Conservation (phyloP, 53 echinoderm and acorn worm species). For the Actinopyga echinites region DNA sequence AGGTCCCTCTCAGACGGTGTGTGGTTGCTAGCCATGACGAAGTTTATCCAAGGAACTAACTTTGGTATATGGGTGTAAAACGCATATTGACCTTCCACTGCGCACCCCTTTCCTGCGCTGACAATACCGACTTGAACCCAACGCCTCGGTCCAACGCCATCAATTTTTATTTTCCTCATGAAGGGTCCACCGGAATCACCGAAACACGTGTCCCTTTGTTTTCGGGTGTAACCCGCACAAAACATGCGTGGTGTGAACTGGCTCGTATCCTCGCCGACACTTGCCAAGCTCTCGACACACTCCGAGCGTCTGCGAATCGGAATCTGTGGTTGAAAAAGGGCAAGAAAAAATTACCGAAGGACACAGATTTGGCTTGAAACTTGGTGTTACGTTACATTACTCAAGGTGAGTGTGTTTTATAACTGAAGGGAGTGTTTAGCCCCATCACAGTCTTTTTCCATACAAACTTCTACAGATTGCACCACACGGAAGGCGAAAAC, state of each 20-base stretch:
- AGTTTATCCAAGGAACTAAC: conserved; percentile 83
- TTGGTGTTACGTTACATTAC: no score
- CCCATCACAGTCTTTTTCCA: no score
- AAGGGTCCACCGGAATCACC: conserved; percentile 97
- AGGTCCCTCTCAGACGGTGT: conserved; percentile 70
- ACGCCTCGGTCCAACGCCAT: conserved; percentile 58
- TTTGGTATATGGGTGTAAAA: conserved; percentile 93
- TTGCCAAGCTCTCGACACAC: conserved; percentile 70
- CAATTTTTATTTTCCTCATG: conserved; percentile 64
- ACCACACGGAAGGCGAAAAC: no score
- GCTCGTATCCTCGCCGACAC: conserved; percentile 66
- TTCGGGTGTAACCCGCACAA: conserved; percentile 90
- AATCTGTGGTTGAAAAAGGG: conserved; percentile 35
- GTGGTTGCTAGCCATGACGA: conserved; percentile 70
- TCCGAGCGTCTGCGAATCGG: conserved; percentile 70
- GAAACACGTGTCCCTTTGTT: conserved; percentile 84
- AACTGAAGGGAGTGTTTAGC: no score
- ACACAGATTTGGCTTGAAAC: no score
- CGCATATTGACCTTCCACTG: conserved; percentile 89
- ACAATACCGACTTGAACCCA: conserved; percentile 99
- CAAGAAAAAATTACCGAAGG: no score
- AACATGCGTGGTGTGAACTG: conserved; percentile 89
- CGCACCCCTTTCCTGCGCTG: conserved; percentile 96
- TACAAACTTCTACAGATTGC: no score
- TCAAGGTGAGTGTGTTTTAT: no score